These are phyloP conservation scores for Phylloscopus collybita DNA, from an alignment of 2,797 vertebrate species.

Conservation along the genomic window DNA sequence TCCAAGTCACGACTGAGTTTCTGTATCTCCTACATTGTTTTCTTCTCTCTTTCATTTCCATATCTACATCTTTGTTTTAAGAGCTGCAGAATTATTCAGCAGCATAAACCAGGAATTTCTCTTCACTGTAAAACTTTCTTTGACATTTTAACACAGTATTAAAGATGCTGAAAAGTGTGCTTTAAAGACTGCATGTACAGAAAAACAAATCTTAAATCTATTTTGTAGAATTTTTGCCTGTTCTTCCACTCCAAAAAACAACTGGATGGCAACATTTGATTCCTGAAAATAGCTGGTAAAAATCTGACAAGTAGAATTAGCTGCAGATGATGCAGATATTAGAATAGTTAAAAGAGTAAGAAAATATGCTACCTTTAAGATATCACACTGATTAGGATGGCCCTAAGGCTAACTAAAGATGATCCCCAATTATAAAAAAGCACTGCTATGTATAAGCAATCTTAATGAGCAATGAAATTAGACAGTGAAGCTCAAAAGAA, in stretches of 20 bases:
- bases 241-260: neutral
- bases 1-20: slow-evolving; percentile 58
- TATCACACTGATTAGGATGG: neutral
- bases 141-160: neutral
- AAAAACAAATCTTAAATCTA: neutral
- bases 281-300: neutral
- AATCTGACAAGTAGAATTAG: neutral
- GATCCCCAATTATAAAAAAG: slow-evolving; percentile 4
- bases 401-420: neutral
- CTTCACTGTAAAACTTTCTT: neutral
- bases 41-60: slow-evolving; percentile 43
- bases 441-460: neutral
- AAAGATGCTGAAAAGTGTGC: neutral
- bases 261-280: neutral
- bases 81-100: slow-evolving; percentile 31
- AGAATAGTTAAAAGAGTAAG: neutral
- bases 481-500: slow-evolving; percentile 13
- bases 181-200: neutral
- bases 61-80: slow-evolving; percentile 19
- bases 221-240: neutral
- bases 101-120: neutral
- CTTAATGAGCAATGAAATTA: slow-evolving; percentile 49
- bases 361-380: neutral
- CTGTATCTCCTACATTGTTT: slow-evolving; percentile 50
- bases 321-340: neutral